These are phyloP conservation scores for Cremastobaeus sp. DNA, from an alignment of 2,888 invertebrate genomes.

Conservation along the genomic window DNA sequence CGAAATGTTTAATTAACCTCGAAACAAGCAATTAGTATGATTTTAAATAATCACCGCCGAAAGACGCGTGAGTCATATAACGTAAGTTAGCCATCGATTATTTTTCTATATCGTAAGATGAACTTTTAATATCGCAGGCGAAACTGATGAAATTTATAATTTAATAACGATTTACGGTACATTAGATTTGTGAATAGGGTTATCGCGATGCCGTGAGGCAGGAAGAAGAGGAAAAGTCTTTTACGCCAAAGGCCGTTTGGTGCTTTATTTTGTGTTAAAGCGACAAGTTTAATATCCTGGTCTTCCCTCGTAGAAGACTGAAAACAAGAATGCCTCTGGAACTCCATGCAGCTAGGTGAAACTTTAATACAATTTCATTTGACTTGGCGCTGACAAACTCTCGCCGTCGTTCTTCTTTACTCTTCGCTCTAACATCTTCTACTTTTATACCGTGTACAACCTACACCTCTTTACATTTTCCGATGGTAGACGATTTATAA, in stretches of 20 bases:
- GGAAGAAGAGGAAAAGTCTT: conserved; percentile 56
- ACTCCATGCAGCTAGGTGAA: conserved; percentile 71
- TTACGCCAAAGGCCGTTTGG: conserved; percentile 58
- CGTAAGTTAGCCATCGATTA: too few relatives aligned
- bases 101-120: too few relatives aligned
- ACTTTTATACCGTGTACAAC: conserved; percentile 29
- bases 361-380: conserved; percentile 79
- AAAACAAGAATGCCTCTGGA: conserved; percentile 57
- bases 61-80: too few relatives aligned
- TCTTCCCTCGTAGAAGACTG: conserved; percentile 43
- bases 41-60: too few relatives aligned
- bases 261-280: conserved; percentile 77
- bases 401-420: conserved; percentile 62
- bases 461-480: conserved; percentile 71
- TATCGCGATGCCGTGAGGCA: conserved; percentile 40
- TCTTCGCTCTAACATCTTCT: conserved; percentile 51
- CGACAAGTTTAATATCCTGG: conserved; percentile 77
- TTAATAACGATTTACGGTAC: conserved; percentile 9
- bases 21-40: too few relatives aligned
- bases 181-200: conserved; percentile 36
- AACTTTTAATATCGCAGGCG: too few relatives aligned
- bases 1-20: too few relatives aligned
- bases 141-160: conserved; percentile 12
- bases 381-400: conserved; percentile 76
- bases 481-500: conserved; percentile 76